phyloP scores from a whole-genome alignment of 2,888 invertebrate species.

The Cylloceria caligata region DNA sequence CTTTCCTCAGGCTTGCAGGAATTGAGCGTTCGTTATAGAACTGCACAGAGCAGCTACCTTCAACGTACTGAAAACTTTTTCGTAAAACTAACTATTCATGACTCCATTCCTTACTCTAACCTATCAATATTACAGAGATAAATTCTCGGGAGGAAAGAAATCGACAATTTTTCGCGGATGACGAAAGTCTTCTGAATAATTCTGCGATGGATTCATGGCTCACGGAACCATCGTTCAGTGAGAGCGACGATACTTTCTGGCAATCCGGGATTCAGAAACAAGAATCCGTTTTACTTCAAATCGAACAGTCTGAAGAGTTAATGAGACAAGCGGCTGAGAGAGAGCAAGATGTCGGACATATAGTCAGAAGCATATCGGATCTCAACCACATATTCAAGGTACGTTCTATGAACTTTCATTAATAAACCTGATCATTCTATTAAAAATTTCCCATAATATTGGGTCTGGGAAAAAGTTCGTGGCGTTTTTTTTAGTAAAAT shows the following conservation, averaged over 20 bases:
- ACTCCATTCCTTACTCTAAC: background rate
- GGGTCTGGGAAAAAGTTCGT: no score
- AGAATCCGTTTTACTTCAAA: slow-evolving; percentile 87
- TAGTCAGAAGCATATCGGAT: slow-evolving; percentile 96
- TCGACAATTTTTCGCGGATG: slow-evolving; percentile 92
- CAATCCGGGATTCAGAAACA: slow-evolving; percentile 87
- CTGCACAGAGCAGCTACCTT: slow-evolving; percentile 94
- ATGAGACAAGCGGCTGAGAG: slow-evolving; percentile 90
- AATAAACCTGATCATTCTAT: background rate
- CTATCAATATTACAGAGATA: slow-evolving; percentile 86
- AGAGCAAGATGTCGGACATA: slow-evolving; percentile 95
- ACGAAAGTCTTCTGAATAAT: slow-evolving; percentile 82
- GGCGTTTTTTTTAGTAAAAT: no score
- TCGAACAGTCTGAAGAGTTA: slow-evolving; percentile 92
- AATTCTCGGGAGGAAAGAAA: slow-evolving; percentile 96
- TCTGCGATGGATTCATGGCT: slow-evolving; percentile 78
- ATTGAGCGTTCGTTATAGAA: slow-evolving; percentile 92
- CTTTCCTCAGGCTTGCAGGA: slow-evolving; percentile 95
- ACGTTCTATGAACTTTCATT: slow-evolving; percentile 45
- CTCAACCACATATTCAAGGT: slow-evolving; percentile 97
- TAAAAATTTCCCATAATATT: no score
- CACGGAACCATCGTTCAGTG: slow-evolving; percentile 85
- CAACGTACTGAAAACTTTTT: slow-evolving; percentile 86
- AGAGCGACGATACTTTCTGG: slow-evolving; percentile 74
- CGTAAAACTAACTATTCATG: background rate